These are phyloP conservation scores for Drosophila chauvacae DNA, from an alignment of 1,140 invertebrate species.

Conservation along the genomic window DNA sequence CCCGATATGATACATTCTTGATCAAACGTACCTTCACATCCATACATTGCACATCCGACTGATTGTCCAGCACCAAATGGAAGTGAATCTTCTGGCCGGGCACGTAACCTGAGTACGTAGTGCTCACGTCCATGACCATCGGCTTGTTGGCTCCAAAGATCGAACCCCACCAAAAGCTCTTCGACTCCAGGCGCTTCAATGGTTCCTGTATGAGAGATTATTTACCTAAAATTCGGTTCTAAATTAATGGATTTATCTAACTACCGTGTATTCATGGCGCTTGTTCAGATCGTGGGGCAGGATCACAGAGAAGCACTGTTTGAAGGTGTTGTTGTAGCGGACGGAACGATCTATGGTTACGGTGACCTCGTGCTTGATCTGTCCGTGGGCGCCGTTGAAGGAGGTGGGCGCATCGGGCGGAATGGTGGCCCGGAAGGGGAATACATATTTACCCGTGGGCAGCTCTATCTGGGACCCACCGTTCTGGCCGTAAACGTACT, in stretches of 20 bases:
- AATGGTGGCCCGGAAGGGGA: constrained; percentile 86
- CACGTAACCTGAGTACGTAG: constrained; percentile 72
- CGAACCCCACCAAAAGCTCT: constrained; percentile 79
- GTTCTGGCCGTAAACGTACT: constrained; percentile 72
- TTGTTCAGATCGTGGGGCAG: constrained; percentile 90
- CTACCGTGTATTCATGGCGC: constrained; percentile 73
- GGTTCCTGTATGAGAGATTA: constrained; percentile 55
- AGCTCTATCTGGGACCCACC: constrained; percentile 86
- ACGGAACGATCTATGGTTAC: constrained; percentile 89
- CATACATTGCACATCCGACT: constrained; percentile 86
- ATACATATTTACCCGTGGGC: constrained; percentile 86
- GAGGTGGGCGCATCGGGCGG: constrained; percentile 88
- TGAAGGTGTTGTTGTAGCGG: constrained; percentile 90
- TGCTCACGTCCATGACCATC: constrained; percentile 74
- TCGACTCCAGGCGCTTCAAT: constrained; percentile 70
- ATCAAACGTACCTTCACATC: constrained; percentile 85
- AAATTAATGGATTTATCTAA: not conserved
- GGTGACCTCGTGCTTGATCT: constrained; percentile 89
- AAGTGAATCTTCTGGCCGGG: constrained; percentile 80
- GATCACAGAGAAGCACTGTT: constrained; percentile 90
- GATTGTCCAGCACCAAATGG: constrained; percentile 75
- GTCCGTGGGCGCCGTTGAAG: constrained; percentile 89
- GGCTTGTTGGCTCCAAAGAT: constrained; percentile 76
- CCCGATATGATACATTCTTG: constrained; percentile 84
- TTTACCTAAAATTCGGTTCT: constrained; percentile 29